Conservation (phyloP, 2,888 invertebrate genomes). For the Melanotus villosus region DNA sequence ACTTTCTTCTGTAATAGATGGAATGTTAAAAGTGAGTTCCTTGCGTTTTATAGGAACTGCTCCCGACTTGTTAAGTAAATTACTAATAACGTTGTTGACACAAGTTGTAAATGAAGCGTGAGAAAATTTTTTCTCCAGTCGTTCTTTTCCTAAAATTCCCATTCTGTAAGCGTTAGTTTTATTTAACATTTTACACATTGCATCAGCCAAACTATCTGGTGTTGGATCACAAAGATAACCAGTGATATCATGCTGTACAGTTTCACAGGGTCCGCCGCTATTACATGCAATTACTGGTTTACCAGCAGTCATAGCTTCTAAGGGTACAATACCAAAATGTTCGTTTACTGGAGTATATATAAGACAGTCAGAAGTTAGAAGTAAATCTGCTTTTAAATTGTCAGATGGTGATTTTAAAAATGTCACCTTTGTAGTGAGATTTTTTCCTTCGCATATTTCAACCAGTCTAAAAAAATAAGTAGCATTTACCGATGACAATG, state of each 20-base stretch:
- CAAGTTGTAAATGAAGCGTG: constrained; percentile 84
- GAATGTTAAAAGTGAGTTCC: too few species aligned
- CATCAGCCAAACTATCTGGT: constrained; percentile 81
- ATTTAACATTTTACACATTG: constrained; percentile 79
- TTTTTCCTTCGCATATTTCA: constrained; percentile 75
- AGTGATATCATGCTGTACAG: constrained; percentile 84
- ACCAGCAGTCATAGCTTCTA: constrained; percentile 96
- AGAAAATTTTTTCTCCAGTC: constrained; percentile 87
- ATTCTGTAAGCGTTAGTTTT: constrained; percentile 75
- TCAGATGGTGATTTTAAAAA: constrained; percentile 93
- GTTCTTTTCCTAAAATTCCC: constrained; percentile 82
- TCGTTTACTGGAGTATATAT: constrained; percentile 97
- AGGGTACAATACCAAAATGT: constrained; percentile 99
- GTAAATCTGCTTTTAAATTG: constrained; percentile 83
- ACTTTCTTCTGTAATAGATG: too few species aligned
- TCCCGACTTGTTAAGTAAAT: not conserved
- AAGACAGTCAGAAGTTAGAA: constrained; percentile 82
- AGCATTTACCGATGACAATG: constrained; percentile 88
- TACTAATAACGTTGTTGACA: constrained; percentile 71
- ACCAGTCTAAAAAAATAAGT: constrained; percentile 86
- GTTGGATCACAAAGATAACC: constrained; percentile 84
- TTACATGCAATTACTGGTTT: constrained; percentile 96
- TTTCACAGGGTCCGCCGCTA: constrained; percentile 96
- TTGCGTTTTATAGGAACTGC: too few species aligned
- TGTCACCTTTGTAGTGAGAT: constrained; percentile 80